Percentiles rank a stretch among this genome's conserved stretches.
Evolutionary conservation across 2,797 vertebrate genomes (phyloP).

Genomic region (Podargus strigoides): DNA sequence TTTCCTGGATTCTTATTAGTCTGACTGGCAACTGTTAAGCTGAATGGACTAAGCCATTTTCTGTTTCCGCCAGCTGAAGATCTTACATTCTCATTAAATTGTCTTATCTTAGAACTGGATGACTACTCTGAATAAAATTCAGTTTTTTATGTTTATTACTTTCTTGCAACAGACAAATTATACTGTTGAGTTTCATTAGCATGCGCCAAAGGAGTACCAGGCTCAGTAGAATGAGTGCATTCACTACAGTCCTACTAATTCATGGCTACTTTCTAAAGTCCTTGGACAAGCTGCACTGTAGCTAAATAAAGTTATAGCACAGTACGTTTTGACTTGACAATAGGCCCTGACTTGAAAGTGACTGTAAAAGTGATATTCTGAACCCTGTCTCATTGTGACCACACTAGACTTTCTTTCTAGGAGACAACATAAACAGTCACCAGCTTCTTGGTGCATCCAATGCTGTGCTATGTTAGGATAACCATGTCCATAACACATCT

Average conservation of each 20-base stretch:
- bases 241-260: neutral
- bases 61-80: neutral
- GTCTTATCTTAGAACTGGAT: neutral
- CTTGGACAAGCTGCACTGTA: neutral
- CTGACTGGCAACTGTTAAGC: neutral
- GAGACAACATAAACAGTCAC: neutral
- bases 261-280: neutral
- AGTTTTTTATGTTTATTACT: neutral
- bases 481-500: rapidly evolving
- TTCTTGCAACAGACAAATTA: neutral
- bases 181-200: neutral
- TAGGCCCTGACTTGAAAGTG: neutral
- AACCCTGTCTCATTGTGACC: neutral
- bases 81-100: neutral
- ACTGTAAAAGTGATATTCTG: neutral
- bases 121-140: neutral
- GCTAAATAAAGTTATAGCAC: neutral
- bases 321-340: neutral
- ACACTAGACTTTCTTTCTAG: neutral
- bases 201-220: neutral
- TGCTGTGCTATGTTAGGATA: neutral
- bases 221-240: neutral
- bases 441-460: neutral
- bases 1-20: neutral
- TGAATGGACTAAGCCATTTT: neutral